These are phyloP conservation scores for Macrotis lagotis DNA, from an alignment of 2,113 vertebrate species.

Conservation along the genomic window DNA sequence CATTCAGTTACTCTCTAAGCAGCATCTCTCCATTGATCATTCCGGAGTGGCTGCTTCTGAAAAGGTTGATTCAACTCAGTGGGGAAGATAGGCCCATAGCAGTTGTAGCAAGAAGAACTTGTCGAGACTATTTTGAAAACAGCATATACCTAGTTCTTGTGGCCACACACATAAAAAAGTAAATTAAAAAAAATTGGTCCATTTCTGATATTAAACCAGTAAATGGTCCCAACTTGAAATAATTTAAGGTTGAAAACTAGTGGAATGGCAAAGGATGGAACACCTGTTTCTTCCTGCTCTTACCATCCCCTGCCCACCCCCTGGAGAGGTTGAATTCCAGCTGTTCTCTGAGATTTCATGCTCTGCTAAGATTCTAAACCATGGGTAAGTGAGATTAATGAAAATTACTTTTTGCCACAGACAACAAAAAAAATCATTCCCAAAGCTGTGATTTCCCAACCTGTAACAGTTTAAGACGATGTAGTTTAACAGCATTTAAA, in stretches of 20 bases:
- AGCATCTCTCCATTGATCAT: conserved; percentile 41
- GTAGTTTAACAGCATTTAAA: conserved; percentile 73
- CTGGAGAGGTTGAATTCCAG: conserved; percentile 45
- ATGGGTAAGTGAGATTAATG: conserved; percentile 65
- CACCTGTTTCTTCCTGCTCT: conserved; percentile 30
- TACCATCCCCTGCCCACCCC: background rate
- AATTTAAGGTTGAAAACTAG: conserved; percentile 15
- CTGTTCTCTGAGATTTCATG: conserved; percentile 14
- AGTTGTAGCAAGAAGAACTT: conserved; percentile 11
- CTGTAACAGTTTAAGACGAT: conserved; percentile 52
- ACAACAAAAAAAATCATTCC: conserved; percentile 51
- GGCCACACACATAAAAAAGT: conserved; percentile 5
- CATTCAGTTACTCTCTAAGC: conserved; percentile 32
- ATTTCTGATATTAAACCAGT: background rate
- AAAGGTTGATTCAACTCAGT: conserved; percentile 60
- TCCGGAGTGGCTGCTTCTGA: conserved; percentile 50
- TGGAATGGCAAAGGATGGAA: background rate
- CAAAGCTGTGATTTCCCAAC: conserved; percentile 61
- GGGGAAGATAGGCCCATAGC: conserved; percentile 34
- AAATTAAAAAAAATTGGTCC: background rate
- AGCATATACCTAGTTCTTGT: conserved; percentile 10
- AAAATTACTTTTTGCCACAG: conserved; percentile 47
- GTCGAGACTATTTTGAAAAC: conserved; percentile 36
- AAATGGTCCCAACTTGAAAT: conserved; percentile 43
- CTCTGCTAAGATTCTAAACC: conserved; percentile 55